These are phyloP conservation scores for Delichon dasypus DNA, from an alignment of 2,797 vertebrate species.

Conservation along the genomic window DNA sequence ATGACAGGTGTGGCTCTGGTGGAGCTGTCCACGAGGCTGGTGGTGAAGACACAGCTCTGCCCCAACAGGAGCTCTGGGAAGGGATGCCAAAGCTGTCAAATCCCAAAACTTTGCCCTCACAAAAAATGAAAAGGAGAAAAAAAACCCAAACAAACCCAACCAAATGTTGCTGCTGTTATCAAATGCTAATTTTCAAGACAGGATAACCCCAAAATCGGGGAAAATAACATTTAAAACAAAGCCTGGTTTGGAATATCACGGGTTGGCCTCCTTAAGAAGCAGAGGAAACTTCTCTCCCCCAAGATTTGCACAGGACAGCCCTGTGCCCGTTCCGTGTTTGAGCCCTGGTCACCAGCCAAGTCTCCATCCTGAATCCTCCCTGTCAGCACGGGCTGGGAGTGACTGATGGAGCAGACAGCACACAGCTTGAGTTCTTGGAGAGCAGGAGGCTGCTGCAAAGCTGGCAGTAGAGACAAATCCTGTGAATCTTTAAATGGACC, in stretches of 20 bases:
- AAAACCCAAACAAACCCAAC: neutral
- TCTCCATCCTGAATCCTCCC: neutral
- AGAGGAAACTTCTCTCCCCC: neutral
- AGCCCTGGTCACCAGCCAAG: neutral
- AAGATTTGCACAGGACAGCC: neutral
- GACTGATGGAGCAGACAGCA: constrained; percentile 27
- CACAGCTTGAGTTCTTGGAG: neutral
- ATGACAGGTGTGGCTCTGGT: neutral
- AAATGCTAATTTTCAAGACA: neutral
- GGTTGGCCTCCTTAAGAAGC: neutral
- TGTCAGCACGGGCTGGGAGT: neutral
- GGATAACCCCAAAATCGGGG: neutral
- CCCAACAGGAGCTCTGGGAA: neutral
- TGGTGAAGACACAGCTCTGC: neutral
- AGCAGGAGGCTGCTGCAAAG: neutral
- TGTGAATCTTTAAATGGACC: neutral
- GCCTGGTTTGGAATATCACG: neutral
- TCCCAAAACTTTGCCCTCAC: neutral
- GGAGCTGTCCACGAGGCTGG: neutral
- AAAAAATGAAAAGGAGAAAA: neutral
- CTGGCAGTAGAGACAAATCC: neutral
- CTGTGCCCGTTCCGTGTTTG: rapidly evolving
- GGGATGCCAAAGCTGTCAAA: neutral
- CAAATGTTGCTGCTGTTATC: neutral
- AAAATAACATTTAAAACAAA: neutral